Evolutionary conservation across 2,888 invertebrate species (phyloP).

Genomic region (Falcaria lacertinaria): DNA sequence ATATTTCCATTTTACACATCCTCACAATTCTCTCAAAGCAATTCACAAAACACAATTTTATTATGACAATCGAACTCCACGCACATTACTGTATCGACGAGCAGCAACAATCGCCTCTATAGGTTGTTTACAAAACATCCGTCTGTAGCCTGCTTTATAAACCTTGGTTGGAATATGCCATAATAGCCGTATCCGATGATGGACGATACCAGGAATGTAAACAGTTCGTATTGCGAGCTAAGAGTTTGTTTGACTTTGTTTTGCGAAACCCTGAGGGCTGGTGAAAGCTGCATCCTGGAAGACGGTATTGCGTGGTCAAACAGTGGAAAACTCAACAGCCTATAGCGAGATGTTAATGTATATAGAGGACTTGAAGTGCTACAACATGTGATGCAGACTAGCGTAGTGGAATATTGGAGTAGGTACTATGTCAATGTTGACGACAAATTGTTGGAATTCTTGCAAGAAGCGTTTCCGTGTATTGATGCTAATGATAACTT

Average conservation of each 20-base stretch:
- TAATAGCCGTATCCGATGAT: constrained; percentile 27
- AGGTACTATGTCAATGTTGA: background rate
- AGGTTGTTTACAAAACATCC: constrained; percentile 13
- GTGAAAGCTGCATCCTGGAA: background rate
- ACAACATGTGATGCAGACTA: background rate
- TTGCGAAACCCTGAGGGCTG: background rate
- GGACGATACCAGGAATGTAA: constrained; percentile 34
- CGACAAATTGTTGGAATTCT: too few species aligned
- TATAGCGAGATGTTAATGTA: background rate
- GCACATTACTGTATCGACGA: constrained; percentile 1
- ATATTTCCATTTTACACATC: too few species aligned
- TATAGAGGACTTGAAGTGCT: background rate
- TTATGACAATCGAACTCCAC: constrained; percentile 1
- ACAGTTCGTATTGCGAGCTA: constrained; percentile 11
- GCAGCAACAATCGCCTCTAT: background rate
- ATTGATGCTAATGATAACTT: too few species aligned
- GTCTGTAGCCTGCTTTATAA: constrained; percentile 13
- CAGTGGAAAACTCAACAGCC: background rate
- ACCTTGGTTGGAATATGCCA: constrained; percentile 17
- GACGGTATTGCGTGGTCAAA: background rate
- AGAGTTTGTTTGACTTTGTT: background rate
- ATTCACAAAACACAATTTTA: constrained; percentile 2
- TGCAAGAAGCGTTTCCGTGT: too few species aligned
- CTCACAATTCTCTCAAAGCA: background rate
- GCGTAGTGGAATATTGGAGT: background rate